Conservation (phyloP, 2,113 vertebrate species). For the Notothenia rossii region DNA sequence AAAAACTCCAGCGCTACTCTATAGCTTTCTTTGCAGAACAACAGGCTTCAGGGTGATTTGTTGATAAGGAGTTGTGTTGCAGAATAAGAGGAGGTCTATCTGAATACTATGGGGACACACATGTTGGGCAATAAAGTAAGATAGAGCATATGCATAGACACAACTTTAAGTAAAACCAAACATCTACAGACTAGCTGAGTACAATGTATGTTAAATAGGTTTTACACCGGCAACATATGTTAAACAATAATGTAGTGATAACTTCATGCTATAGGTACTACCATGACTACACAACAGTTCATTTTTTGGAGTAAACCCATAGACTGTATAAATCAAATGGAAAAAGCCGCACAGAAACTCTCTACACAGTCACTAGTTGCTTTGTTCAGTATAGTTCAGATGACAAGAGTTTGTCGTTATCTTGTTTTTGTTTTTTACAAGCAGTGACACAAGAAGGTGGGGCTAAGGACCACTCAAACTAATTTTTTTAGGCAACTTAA, state of each 20-base stretch:
- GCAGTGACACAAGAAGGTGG: no score
- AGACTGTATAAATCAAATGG: no score
- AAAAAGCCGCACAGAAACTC: no score
- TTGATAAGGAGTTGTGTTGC: conserved; percentile 35
- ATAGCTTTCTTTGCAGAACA: conserved; percentile 29
- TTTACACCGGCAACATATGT: neutral
- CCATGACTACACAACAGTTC: neutral
- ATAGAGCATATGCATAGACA: neutral
- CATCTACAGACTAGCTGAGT: neutral
- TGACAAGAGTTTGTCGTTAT: no score
- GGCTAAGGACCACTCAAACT: no score
- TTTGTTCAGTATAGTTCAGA: no score
- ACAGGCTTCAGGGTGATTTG: conserved; percentile 50
- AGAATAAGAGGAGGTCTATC: conserved; percentile 16
- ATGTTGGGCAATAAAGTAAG: neutral
- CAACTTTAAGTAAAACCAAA: neutral
- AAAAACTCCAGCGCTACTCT: neutral
- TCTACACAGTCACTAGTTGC: no score
- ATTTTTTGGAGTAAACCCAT: neutral
- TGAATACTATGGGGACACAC: conserved; percentile 16
- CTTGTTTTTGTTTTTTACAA: no score
- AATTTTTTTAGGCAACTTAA: no score
- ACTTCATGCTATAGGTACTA: no score
- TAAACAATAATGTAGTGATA: no score
- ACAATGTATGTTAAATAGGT: neutral